Percentiles rank a stretch among this genome's conserved stretches.
Conservation (phyloP, 1,140 invertebrate species). For the Bilobella aurantiaca region DNA sequence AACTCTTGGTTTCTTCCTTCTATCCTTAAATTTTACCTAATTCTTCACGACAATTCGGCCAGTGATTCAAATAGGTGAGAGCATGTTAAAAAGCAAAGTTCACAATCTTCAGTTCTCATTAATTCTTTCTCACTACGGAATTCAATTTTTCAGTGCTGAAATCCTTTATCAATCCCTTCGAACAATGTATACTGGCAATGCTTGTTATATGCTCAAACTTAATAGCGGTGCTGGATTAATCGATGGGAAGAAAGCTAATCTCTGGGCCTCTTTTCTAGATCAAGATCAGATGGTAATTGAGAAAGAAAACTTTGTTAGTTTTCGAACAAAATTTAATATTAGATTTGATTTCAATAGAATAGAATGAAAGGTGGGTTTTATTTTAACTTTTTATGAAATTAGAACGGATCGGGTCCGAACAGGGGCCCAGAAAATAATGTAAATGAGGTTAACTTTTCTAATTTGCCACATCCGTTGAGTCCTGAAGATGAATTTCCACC, state of each 20-base stretch:
- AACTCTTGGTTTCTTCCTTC: conserved; percentile 30
- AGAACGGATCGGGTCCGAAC: too few species aligned
- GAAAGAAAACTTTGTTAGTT: too few species aligned
- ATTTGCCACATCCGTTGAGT: conserved; percentile 37
- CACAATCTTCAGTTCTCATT: too few species aligned
- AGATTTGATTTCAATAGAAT: too few species aligned
- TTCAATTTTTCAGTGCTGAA: conserved; percentile 56
- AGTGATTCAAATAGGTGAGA: conserved; percentile 50
- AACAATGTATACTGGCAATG: conserved; percentile 66
- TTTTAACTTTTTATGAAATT: too few species aligned
- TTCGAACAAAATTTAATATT: too few species aligned
- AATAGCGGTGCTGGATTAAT: conserved; percentile 69
- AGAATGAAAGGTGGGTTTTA: too few species aligned
- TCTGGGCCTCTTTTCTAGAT: conserved; percentile 61
- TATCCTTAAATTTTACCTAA: conserved; percentile 31
- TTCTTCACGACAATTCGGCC: conserved; percentile 32
- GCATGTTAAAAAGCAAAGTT: too few species aligned
- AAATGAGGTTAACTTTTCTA: background rate
- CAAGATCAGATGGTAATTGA: too few species aligned
- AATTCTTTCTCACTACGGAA: too few species aligned
- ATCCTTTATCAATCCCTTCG: conserved; percentile 71
- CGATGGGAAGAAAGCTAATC: conserved; percentile 44
- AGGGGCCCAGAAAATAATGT: too few species aligned
- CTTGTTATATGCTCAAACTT: conserved; percentile 77
- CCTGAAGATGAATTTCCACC: conserved; percentile 31